Evolutionary conservation across 1,140 invertebrate species (phyloP).

Genomic region (Papilio xuthus): DNA sequence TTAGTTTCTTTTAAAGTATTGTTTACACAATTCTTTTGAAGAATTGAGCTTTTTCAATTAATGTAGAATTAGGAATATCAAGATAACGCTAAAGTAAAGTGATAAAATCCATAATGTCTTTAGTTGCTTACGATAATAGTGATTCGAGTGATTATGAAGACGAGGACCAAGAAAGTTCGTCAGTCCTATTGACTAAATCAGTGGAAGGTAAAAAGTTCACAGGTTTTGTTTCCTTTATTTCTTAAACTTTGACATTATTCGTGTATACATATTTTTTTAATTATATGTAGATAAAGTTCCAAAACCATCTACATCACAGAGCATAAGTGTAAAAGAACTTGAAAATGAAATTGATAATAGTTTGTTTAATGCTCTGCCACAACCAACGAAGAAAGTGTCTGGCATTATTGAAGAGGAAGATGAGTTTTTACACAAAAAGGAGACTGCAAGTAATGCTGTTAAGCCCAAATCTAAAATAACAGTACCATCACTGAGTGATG

Average conservation of each 20-base stretch:
- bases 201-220: constrained; percentile 39
- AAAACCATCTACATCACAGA: constrained; percentile 32
- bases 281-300: constrained; percentile 25
- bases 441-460: constrained; percentile 52
- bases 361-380: constrained; percentile 69
- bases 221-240: not conserved
- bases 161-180: constrained; percentile 51
- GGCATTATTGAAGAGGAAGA: constrained; percentile 81
- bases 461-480: constrained; percentile 74
- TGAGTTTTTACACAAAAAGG: constrained; percentile 83
- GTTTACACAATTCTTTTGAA: not conserved
- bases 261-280: not conserved
- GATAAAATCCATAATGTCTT: constrained; percentile 59
- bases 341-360: constrained; percentile 41
- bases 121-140: constrained; percentile 78
- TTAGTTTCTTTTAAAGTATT: not conserved
- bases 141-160: constrained; percentile 77
- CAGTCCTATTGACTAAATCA: constrained; percentile 41
- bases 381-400: constrained; percentile 57
- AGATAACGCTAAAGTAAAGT: not conserved
- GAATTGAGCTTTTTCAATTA: not conserved
- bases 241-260: not conserved
- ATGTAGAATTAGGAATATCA: not conserved
- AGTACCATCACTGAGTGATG: constrained; percentile 72
- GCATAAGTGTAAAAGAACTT: constrained; percentile 24